A percentile compares a stretch with the other conserved stretches of the same genome.
phyloP scores from a whole-genome alignment of 1,140 invertebrate species.

The Pseudachorutes palmiensis region DNA sequence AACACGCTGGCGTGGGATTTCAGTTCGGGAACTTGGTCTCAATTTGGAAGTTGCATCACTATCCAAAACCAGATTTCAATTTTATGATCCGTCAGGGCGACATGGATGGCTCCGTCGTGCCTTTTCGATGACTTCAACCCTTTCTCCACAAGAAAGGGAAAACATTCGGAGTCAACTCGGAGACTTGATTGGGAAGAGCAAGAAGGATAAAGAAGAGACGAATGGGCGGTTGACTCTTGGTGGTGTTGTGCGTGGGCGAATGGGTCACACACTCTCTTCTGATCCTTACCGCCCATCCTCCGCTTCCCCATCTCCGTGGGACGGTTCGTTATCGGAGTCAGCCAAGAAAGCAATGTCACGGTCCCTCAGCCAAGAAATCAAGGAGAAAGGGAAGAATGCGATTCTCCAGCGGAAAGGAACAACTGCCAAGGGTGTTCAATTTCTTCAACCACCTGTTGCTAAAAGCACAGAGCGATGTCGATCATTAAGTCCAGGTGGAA shows the following conservation, averaged over 20 bases:
- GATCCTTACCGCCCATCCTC: conserved; percentile 17
- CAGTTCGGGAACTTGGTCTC: conserved; percentile 64
- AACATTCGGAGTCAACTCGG: conserved; percentile 30
- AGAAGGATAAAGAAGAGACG: not conserved
- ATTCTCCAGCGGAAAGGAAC: not conserved
- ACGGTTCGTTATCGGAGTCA: conserved; percentile 47
- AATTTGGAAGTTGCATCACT: conserved; percentile 45
- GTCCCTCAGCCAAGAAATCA: conserved; percentile 60
- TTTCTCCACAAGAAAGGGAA: conserved; percentile 30
- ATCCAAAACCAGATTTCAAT: conserved; percentile 22
- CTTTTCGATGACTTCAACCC: conserved; percentile 37
- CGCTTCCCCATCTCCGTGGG: conserved; percentile 16
- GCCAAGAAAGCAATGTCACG: conserved; percentile 64
- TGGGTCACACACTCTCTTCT: conserved; percentile 26
- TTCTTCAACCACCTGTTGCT: conserved; percentile 4
- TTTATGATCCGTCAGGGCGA: conserved; percentile 5
- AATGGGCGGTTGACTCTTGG: not conserved
- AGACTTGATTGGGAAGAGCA: conserved; percentile 19
- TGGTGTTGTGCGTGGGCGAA: conserved; percentile 25
- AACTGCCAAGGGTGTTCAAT: not conserved
- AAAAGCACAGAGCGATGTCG: conserved; percentile 7
- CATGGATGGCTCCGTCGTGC: conserved; percentile 33
- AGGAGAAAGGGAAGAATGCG: conserved; percentile 44
- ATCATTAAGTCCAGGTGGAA: conserved; percentile 24
- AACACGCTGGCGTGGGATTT: conserved; percentile 71